phyloP scores from a whole-genome alignment of 2,113 vertebrate species.

The Ptilonorhynchus violaceus region DNA sequence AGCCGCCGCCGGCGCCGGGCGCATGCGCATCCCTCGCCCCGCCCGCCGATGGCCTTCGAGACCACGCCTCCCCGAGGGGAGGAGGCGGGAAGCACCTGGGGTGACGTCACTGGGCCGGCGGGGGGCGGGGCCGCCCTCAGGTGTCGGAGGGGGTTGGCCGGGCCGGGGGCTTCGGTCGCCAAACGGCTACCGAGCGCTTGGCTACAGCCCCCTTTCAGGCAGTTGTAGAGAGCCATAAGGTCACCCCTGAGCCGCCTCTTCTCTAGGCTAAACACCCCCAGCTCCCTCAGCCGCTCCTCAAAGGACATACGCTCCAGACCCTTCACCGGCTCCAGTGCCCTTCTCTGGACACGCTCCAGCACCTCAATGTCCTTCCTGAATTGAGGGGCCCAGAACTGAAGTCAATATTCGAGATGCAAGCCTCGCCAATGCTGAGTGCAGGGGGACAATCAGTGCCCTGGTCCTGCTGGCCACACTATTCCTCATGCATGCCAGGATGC shows the following conservation, averaged over 20 bases:
- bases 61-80: background rate
- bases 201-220: too few relatives aligned
- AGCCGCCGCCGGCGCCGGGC: background rate
- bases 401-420: background rate
- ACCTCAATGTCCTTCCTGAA: background rate
- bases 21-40: constrained; percentile 46
- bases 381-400: background rate
- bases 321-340: background rate
- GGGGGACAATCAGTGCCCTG: background rate
- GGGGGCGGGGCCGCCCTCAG: background rate
- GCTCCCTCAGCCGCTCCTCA: background rate
- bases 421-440: too few relatives aligned
- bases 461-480: background rate
- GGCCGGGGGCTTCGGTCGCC: too few relatives aligned
- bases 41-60: background rate
- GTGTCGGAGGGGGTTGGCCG: background rate
- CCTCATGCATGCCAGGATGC: too few relatives aligned
- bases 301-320: background rate
- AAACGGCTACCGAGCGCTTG: rapidly evolving
- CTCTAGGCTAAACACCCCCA: background rate
- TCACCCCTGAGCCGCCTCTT: background rate
- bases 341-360: background rate
- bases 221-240: too few relatives aligned
- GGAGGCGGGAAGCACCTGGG: background rate
- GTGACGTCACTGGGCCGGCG: background rate